These are phyloP conservation scores for Cyphomyrus discorhynchus DNA, from an alignment of 2,113 vertebrate genomes.

Conservation along the genomic window DNA sequence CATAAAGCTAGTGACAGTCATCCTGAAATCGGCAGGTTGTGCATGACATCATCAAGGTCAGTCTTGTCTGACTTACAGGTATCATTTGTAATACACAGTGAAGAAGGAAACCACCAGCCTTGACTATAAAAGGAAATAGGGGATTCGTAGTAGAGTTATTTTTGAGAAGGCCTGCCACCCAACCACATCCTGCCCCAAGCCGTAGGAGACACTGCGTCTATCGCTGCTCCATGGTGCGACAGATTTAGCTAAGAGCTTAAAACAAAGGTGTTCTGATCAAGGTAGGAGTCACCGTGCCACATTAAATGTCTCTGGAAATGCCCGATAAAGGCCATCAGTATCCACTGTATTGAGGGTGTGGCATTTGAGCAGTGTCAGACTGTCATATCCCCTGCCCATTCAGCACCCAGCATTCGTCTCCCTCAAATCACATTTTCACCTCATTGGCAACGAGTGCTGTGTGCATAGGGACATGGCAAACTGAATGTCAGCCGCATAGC, in stretches of 20 bases:
- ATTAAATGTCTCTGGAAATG: not conserved
- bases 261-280: not conserved
- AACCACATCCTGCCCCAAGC: slow-evolving; percentile 14
- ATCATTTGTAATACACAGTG: not conserved
- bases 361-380: not conserved
- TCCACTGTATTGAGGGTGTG: not conserved
- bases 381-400: not conserved
- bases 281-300: too few species aligned
- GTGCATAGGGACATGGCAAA: not conserved
- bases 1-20: not conserved
- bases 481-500: not conserved
- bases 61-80: slow-evolving; percentile 1
- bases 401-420: not conserved
- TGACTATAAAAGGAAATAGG: slow-evolving; percentile 21
- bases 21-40: not conserved
- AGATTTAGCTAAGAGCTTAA: not conserved
- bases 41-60: not conserved
- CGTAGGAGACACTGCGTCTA: not conserved
- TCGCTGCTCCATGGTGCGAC: not conserved
- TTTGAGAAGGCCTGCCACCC: slow-evolving; percentile 5
- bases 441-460: not conserved
- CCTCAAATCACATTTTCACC: not conserved
- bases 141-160: slow-evolving; percentile 5
- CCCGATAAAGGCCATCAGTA: not conserved
- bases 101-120: not conserved